These are phyloP conservation scores for Fopius arisanus DNA, from an alignment of 1,140 invertebrate species.

Conservation along the genomic window DNA sequence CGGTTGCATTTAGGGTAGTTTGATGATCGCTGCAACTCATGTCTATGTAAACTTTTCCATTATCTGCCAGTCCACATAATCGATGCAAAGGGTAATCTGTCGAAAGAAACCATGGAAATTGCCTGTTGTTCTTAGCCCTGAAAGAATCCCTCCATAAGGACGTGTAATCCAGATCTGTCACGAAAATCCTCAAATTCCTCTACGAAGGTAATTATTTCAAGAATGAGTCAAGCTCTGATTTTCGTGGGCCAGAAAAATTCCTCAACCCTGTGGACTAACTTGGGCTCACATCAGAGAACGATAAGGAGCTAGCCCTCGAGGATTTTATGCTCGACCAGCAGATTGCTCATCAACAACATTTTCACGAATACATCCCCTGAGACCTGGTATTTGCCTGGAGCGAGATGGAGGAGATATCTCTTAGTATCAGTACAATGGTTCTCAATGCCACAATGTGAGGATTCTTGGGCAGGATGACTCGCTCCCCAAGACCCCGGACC, in stretches of 20 bases:
- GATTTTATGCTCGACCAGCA: conserved; percentile 89
- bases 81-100: conserved; percentile 71
- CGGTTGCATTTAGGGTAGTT: conserved; percentile 93
- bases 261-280: conserved; percentile 78
- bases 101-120: conserved; percentile 69
- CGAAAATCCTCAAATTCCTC: conserved; percentile 71
- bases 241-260: conserved; percentile 76
- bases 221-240: conserved; percentile 59
- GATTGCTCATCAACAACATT: conserved; percentile 85
- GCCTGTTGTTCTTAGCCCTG: conserved; percentile 68
- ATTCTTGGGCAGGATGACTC: conserved; percentile 83
- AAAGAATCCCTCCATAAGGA: conserved; percentile 72
- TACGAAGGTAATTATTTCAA: conserved; percentile 83
- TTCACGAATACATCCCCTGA: conserved; percentile 83
- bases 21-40: conserved; percentile 82
- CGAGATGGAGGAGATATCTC: conserved; percentile 33
- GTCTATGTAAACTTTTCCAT: conserved; percentile 86
- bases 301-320: conserved; percentile 79
- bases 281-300: conserved; percentile 76
- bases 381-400: conserved; percentile 60
- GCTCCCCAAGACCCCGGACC: conserved; percentile 86
- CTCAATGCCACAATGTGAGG: conserved; percentile 92
- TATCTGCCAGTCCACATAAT: conserved; percentile 85
- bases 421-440: conserved; percentile 64
- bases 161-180: conserved; percentile 75